A percentile compares a stretch with the other conserved stretches of the same genome.
Conservation (phyloP, 1,140 invertebrate genomes). For the Microplitis mediator region DNA sequence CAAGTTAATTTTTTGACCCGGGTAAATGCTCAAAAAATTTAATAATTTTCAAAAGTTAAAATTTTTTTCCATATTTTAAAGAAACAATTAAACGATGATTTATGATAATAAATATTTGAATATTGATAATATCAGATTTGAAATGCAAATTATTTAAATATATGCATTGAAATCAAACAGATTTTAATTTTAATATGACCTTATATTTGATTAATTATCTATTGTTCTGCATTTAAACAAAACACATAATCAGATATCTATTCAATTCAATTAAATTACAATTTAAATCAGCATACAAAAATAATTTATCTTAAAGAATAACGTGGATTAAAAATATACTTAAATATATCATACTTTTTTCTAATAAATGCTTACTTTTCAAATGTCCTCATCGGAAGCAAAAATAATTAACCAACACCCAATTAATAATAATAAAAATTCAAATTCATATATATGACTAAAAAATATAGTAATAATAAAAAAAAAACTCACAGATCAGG, state of each 20-base stretch:
- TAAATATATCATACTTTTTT: no score
- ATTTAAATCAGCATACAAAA: not conserved
- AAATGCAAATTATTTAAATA: no score
- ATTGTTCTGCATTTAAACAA: not conserved
- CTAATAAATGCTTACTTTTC: conserved; percentile 40
- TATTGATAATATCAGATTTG: no score
- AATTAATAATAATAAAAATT: conserved; percentile 6
- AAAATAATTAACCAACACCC: conserved; percentile 16
- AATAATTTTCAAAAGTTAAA: no score
- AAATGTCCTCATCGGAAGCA: conserved; percentile 38
- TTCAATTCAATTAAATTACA: not conserved
- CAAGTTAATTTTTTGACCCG: no score
- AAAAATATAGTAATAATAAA: not conserved
- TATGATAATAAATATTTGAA: no score
- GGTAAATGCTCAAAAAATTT: no score
- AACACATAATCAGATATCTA: not conserved
- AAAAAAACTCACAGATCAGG: conserved; percentile 57
- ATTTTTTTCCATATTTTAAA: no score
- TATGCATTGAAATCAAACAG: no score
- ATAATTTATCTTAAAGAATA: no score
- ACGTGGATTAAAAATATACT: no score
- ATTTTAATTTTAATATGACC: not conserved
- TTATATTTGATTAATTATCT: no score
- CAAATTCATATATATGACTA: not conserved
- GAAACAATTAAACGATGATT: not conserved